Conservation (phyloP, 2,113 vertebrate genomes). For the Falcunculus frontatus region DNA sequence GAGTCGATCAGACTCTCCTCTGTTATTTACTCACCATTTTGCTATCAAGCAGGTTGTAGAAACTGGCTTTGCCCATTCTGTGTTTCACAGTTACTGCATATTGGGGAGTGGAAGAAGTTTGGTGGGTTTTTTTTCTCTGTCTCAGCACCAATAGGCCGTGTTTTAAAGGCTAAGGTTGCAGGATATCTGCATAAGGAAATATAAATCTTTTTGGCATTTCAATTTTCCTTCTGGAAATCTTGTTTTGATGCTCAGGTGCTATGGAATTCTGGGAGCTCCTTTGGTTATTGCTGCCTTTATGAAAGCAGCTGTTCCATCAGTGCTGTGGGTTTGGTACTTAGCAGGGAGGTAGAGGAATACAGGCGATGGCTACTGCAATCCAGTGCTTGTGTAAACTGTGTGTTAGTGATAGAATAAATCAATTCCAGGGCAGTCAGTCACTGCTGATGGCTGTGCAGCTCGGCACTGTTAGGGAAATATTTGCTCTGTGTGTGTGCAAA, state of each 20-base stretch:
- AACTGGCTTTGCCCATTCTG: not conserved
- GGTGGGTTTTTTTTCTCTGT: not conserved
- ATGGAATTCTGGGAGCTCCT: conserved; percentile 32
- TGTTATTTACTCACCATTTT: not conserved
- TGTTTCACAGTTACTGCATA: not conserved
- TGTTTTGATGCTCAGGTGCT: conserved; percentile 35
- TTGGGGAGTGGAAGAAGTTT: not conserved
- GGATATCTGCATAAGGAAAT: conserved; percentile 46
- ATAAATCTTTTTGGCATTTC: conserved; percentile 71
- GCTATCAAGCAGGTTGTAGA: not conserved
- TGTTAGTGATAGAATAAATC: conserved; percentile 30
- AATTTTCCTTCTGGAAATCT: conserved; percentile 66
- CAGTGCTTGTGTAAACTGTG: conserved; percentile 10
- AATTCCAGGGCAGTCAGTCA: not conserved
- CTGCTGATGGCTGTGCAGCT: not conserved
- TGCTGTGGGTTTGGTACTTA: conserved; percentile 34
- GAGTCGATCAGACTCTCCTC: not conserved
- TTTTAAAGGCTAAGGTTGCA: conserved; percentile 25
- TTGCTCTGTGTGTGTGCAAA: not conserved
- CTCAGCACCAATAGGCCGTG: not conserved
- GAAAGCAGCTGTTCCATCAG: conserved; percentile 71
- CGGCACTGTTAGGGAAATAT: not conserved
- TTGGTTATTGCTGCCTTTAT: conserved; percentile 49
- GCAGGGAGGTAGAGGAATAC: not conserved
- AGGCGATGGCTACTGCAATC: not conserved